Evolutionary conservation across 2,113 vertebrate genomes (phyloP).

Genomic region (Todiramphus chloris): DNA sequence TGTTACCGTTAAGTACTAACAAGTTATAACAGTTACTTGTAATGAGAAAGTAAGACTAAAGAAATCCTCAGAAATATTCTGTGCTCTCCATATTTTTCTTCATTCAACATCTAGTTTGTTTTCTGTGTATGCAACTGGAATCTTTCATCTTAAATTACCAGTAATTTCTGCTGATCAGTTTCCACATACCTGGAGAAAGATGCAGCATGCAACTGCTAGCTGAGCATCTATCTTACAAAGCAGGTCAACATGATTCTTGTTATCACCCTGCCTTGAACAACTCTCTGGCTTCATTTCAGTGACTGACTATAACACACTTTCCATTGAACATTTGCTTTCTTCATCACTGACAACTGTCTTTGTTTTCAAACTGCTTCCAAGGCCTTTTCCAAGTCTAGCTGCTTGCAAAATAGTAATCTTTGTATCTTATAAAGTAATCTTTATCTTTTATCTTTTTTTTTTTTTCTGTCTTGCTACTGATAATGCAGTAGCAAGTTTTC

Average conservation of each 20-base stretch:
- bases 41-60: not conserved
- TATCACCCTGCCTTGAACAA: not conserved
- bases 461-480: not conserved
- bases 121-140: not conserved
- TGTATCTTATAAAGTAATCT: not conserved
- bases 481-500: not conserved
- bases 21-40: not conserved
- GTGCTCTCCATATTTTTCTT: not conserved
- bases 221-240: not conserved
- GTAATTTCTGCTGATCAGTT: not conserved
- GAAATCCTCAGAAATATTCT: not conserved
- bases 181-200: not conserved
- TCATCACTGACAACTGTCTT: not conserved
- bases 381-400: not conserved
- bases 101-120: not conserved
- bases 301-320: not conserved
- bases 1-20: not conserved
- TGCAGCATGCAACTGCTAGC: not conserved
- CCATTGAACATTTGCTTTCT: not conserved
- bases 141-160: not conserved
- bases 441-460: too few relatives aligned
- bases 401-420: not conserved
- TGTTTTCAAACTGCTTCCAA: not conserved
- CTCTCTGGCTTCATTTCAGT: not conserved
- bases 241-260: not conserved